phyloP scores from a whole-genome alignment of 2,888 invertebrate genomes.

The Itoplectis maculator region DNA sequence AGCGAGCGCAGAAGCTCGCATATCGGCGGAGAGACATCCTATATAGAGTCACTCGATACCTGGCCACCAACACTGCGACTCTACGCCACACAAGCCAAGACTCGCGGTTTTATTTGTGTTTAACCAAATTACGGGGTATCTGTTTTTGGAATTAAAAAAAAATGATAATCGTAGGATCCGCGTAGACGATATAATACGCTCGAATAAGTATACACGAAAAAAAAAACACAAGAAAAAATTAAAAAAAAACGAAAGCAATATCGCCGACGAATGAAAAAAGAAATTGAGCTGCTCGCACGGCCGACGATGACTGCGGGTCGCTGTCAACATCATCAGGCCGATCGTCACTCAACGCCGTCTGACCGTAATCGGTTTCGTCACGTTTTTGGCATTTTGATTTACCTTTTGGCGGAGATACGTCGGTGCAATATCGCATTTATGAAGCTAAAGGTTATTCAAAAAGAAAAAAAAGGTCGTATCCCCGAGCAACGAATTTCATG shows the following conservation, averaged over 20 bases:
- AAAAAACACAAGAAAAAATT: background rate
- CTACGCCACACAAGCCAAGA: constrained; percentile 52
- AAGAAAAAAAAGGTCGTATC: background rate
- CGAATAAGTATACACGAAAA: too few species aligned
- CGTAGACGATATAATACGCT: constrained; percentile 26
- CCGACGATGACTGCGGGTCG: constrained; percentile 21
- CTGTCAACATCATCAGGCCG: constrained; percentile 18
- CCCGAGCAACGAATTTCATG: background rate
- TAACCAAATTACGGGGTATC: constrained; percentile 71
- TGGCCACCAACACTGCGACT: constrained; percentile 58
- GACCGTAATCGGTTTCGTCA: constrained; percentile 10
- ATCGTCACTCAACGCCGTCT: constrained; percentile 18
- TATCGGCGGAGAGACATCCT: constrained; percentile 64
- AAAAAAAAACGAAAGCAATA: constrained; percentile 3
- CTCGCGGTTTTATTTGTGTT: constrained; percentile 75
- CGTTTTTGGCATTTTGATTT: constrained; percentile 3
- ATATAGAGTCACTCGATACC: constrained; percentile 76
- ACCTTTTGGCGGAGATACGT: background rate
- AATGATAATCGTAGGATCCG: constrained; percentile 5
- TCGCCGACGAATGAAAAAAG: constrained; percentile 12
- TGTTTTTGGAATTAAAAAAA: background rate
- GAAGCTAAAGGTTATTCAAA: background rate
- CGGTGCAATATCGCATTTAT: background rate
- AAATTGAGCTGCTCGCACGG: background rate
- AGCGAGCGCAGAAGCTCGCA: constrained; percentile 29